phyloP scores from a whole-genome alignment of 2,797 vertebrate genomes.

The Cebuella pygmaea region DNA sequence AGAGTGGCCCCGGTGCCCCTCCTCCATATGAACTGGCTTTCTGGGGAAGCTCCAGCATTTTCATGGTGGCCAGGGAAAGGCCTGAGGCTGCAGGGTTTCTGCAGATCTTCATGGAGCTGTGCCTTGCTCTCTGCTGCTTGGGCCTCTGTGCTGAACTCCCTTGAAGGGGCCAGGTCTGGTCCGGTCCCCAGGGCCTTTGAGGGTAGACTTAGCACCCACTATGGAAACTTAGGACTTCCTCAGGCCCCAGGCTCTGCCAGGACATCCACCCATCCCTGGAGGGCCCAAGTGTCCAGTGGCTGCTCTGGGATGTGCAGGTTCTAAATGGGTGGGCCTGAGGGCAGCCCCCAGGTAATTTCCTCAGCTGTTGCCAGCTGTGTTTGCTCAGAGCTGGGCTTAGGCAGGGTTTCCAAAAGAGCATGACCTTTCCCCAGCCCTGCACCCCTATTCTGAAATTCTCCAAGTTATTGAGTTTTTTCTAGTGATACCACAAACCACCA shows the following conservation, averaged over 20 bases:
- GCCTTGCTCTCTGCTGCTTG: not conserved
- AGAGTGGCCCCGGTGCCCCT: not conserved
- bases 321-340: not conserved
- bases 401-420: not conserved
- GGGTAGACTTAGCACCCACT: too few relatives aligned
- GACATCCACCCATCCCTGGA: not conserved
- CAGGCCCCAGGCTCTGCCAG: not conserved
- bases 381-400: not conserved
- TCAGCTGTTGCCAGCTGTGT: not conserved
- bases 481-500: not conserved
- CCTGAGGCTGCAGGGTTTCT: not conserved
- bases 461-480: not conserved
- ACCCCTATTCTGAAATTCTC: not conserved
- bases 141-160: not conserved
- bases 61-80: not conserved
- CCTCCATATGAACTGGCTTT: fast-evolving
- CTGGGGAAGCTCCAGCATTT: not conserved
- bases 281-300: not conserved
- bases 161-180: not conserved
- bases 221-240: not conserved
- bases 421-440: not conserved
- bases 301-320: not conserved
- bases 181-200: not conserved
- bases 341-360: not conserved
- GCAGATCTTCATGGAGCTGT: not conserved